phyloP scores from a whole-genome alignment of 2,113 vertebrate species.

The Hymenochirus boettgeri region DNA sequence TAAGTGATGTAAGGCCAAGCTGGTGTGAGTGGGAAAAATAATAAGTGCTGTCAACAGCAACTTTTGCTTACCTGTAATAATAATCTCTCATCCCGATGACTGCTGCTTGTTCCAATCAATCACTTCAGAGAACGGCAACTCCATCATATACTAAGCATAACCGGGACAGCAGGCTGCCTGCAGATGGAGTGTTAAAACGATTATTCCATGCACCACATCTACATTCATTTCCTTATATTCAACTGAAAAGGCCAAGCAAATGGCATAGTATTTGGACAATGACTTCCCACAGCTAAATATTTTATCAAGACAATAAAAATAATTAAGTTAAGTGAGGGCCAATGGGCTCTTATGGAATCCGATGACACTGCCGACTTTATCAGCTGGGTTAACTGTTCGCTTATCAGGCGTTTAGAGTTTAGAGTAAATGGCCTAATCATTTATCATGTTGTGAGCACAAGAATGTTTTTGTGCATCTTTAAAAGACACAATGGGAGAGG shows the following conservation, averaged over 20 bases:
- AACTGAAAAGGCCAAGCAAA: conserved; percentile 30
- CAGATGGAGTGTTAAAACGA: conserved; percentile 5
- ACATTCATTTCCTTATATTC: neutral
- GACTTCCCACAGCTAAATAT: neutral
- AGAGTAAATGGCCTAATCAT: no score
- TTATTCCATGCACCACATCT: conserved; percentile 11
- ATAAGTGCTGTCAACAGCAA: conserved; percentile 43
- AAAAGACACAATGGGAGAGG: no score
- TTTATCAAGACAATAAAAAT: neutral
- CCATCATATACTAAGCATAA: conserved; percentile 98
- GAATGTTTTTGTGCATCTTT: no score
- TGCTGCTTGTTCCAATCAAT: conserved; percentile 96
- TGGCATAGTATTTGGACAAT: conserved; percentile 15
- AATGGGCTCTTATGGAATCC: no score
- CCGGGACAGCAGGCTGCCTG: conserved; percentile 95
- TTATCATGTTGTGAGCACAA: no score
- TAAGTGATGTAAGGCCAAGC: conserved; percentile 1
- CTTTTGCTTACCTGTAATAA: conserved; percentile 84
- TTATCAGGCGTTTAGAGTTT: no score
- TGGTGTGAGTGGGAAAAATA: conserved; percentile 38
- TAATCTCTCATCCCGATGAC: conserved; percentile 94
- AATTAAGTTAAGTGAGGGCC: no score
- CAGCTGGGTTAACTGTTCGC: no score
- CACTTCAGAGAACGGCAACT: conserved; percentile 96
- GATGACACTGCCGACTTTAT: no score